Evolutionary conservation across 2,888 invertebrate species (phyloP).

Genomic region (Alsophila aescularia): DNA sequence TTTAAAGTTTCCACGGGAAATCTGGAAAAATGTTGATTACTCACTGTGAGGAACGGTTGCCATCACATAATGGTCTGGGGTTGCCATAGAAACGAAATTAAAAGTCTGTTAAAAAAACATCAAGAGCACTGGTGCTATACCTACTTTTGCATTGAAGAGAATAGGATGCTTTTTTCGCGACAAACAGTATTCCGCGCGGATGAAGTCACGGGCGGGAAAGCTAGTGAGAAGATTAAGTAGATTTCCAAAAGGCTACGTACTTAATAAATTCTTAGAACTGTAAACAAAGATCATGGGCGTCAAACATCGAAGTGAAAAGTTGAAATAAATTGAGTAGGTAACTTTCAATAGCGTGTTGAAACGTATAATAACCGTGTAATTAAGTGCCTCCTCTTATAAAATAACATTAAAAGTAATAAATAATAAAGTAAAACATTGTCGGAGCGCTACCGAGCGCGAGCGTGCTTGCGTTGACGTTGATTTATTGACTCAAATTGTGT

Average conservation of each 20-base stretch:
- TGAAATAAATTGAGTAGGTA: constrained; percentile 31
- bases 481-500: constrained; percentile 82
- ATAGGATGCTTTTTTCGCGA: too few relatives aligned
- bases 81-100: too few relatives aligned
- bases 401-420: constrained; percentile 72
- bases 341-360: constrained; percentile 41
- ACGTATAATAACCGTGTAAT: constrained; percentile 56
- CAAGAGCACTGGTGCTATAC: too few relatives aligned
- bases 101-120: too few relatives aligned
- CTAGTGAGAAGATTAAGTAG: too few relatives aligned
- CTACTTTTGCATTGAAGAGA: too few relatives aligned
- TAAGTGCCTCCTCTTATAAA: constrained; percentile 62
- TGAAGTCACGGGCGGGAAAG: too few relatives aligned
- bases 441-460: constrained; percentile 62
- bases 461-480: constrained; percentile 63
- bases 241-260: not conserved
- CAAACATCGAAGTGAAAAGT: constrained; percentile 9
- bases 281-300: constrained; percentile 17
- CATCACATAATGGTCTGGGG: too few relatives aligned
- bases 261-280: not conserved
- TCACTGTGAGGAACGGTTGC: too few relatives aligned
- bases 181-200: too few relatives aligned
- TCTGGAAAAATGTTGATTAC: too few relatives aligned
- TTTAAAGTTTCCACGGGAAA: too few relatives aligned
- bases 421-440: constrained; percentile 70